These are phyloP conservation scores for Lerista edwardsae DNA, from an alignment of 2,797 vertebrate genomes.

Conservation along the genomic window DNA sequence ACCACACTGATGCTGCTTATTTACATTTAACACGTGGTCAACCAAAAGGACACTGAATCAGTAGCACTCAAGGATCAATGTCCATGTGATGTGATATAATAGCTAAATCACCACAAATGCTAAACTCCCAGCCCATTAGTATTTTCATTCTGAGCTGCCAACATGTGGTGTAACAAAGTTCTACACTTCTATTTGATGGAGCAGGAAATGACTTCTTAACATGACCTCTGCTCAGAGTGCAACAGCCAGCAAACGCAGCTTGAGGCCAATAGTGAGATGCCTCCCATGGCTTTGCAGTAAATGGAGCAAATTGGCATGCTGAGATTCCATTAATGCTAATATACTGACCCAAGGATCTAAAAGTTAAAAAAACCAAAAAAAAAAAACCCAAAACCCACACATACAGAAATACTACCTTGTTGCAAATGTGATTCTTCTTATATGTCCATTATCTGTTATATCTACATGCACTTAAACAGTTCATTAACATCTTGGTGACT, in stretches of 20 bases:
- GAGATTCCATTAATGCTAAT: conserved; percentile 22
- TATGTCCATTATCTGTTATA: not conserved
- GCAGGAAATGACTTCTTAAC: conserved; percentile 19
- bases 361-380: not conserved
- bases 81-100: not conserved
- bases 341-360: conserved; percentile 17
- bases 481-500: not conserved
- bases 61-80: not conserved
- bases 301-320: not conserved
- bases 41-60: not conserved
- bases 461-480: not conserved
- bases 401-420: not conserved
- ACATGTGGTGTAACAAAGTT: not conserved
- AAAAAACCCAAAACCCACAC: too few species aligned
- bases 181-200: not conserved
- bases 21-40: not conserved
- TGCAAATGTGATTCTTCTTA: conserved; percentile 19
- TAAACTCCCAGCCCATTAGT: not conserved
- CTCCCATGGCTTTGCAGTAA: conserved; percentile 8
- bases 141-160: not conserved
- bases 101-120: not conserved
- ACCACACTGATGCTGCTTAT: not conserved
- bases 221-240: conserved; percentile 9
- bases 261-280: conserved; percentile 20
- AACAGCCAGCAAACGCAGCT: conserved; percentile 12